phyloP scores from a whole-genome alignment of 2,888 invertebrate species.

The Yponomeuta plumbellus region DNA sequence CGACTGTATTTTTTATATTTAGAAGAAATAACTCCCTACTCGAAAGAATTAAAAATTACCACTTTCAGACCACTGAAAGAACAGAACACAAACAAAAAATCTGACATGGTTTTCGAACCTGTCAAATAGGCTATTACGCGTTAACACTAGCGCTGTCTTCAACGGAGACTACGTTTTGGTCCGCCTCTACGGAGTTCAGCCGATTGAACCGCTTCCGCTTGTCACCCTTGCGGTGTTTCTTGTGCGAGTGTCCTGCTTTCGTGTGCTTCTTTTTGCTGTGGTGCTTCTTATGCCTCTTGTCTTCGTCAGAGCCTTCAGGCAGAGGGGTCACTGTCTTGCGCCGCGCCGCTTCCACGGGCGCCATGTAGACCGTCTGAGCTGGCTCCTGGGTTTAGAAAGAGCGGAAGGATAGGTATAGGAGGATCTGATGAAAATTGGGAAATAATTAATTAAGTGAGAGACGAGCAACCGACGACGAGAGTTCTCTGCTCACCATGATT shows the following conservation, averaged over 20 bases:
- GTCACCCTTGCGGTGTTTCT: slow-evolving; percentile 46
- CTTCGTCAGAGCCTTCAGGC: slow-evolving; percentile 18
- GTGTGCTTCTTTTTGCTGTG: slow-evolving; percentile 19
- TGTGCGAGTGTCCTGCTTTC: slow-evolving; percentile 30
- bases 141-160: slow-evolving; percentile 40
- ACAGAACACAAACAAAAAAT: too few species aligned
- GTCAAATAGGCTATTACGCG: background rate
- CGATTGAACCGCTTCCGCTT: slow-evolving; percentile 43
- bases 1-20: too few species aligned
- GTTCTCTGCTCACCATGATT: too few species aligned
- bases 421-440: too few species aligned
- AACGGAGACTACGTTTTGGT: slow-evolving; percentile 44
- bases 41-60: too few species aligned
- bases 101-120: too few species aligned
- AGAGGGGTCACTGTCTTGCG: slow-evolving; percentile 28
- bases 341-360: slow-evolving; percentile 44
- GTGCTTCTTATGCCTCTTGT: background rate
- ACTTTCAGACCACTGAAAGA: too few species aligned
- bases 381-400: slow-evolving; percentile 39
- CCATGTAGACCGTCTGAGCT: slow-evolving; percentile 48
- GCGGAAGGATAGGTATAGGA: background rate
- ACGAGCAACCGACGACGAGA: too few species aligned
- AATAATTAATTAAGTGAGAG: too few species aligned
- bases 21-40: too few species aligned
- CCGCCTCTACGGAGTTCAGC: slow-evolving; percentile 42